Evolutionary conservation across 2,888 invertebrate species (phyloP), one percentile per base, ranked within the genome.

Genomic region (Himalopsyche japonica): DNA sequence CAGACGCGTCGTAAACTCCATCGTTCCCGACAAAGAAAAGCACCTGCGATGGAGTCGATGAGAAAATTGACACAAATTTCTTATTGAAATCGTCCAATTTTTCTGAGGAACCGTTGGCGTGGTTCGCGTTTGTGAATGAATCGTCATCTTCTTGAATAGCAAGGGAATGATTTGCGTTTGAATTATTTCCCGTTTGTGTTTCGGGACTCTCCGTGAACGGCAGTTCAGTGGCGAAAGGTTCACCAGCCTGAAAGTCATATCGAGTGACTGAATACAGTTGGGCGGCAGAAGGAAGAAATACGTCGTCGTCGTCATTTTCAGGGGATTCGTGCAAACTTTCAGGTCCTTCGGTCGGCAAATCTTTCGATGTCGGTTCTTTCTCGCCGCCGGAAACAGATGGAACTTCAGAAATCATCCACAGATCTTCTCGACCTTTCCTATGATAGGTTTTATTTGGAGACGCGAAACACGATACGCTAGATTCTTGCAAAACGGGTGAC

Each of bases 381-480:
- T 89, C 89, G 79, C 91, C 91, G 20, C 57, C 57, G 0, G 89
- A 89, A 0, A 89, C 89, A 30, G 91, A 91, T 0, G 92, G 91
- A 0, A 90, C 90, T 89, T 93, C 93, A 32, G 91, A 89, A 79
- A 93, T 93, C 87, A 91, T 92, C 93, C 93, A 93, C 88, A 93
- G 92, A 77, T 91, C 90, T 4, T 57, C 57, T 57, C 57, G 57
- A 1, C 57, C 57, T 57, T 57, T 57, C 90, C 89, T 43, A 18
- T 37, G 79, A 78, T 43, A n/a, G 10, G 34, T 43, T 32, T 48
- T 79, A 24, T 80, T 57, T 30, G 82, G 32, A 49, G 48, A 10
- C 15, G 57, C 3, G n/a, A 18, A 15, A 30, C 57, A 8, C 12
- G 49, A 30, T 27, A 48, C 18, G 37, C 37, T 48, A 43, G 43